A percentile compares a stretch with the other conserved stretches of the same genome.
Conservation (phyloP, 2,797 vertebrate species). For the Gymnodraco acuticeps region DNA sequence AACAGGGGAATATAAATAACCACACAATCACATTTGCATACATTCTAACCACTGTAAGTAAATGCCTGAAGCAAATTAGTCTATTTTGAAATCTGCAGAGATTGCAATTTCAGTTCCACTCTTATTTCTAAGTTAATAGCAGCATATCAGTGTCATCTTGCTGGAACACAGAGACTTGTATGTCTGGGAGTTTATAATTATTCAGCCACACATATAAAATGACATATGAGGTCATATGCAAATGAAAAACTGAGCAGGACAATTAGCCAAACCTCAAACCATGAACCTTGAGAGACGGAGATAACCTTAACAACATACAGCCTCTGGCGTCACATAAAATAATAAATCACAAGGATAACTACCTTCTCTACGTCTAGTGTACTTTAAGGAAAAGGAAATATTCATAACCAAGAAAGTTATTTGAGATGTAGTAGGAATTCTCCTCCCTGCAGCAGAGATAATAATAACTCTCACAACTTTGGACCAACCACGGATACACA, state of each 20-base stretch:
- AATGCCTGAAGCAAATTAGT: conserved; percentile 49
- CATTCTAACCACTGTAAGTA: conserved; percentile 39
- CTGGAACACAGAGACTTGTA: conserved; percentile 30
- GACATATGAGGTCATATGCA: conserved; percentile 44
- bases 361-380: neutral
- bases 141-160: conserved; percentile 62
- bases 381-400: conserved; percentile 24
- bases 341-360: conserved; percentile 24
- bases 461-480: conserved; percentile 42
- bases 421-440: conserved; percentile 20
- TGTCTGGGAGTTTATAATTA: conserved; percentile 44
- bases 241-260: conserved; percentile 52
- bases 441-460: conserved; percentile 16
- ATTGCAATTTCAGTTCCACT: conserved; percentile 49
- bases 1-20: conserved; percentile 52
- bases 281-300: conserved; percentile 38
- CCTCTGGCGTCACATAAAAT: conserved; percentile 25
- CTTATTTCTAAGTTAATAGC: conserved; percentile 62
- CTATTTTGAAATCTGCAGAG: conserved; percentile 45
- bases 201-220: conserved; percentile 44
- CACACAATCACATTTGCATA: conserved; percentile 70
- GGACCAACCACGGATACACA: conserved; percentile 26
- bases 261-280: conserved; percentile 58
- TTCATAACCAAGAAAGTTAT: conserved; percentile 15
- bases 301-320: conserved; percentile 38